Evolutionary conservation across 2,113 vertebrate species (phyloP).

Genomic region (Pterocles burchelli): DNA sequence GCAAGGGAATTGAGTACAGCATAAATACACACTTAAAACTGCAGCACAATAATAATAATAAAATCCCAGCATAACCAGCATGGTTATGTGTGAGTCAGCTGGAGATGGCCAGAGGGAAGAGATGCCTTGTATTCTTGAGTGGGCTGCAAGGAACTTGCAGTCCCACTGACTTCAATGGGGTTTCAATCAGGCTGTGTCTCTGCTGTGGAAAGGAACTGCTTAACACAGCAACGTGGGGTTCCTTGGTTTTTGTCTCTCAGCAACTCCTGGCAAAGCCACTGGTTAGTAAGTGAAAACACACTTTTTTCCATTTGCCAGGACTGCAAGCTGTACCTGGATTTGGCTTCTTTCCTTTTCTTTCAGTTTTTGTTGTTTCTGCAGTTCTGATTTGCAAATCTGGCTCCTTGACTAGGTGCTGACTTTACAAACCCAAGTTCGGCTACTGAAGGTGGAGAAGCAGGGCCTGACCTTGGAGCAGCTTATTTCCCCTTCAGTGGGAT

Average conservation of each 20-base stretch:
- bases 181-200: neutral
- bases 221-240: neutral
- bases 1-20: neutral
- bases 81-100: neutral
- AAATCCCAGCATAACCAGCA: neutral
- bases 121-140: neutral
- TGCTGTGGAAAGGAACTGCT: constrained; percentile 30
- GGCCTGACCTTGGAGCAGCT: neutral
- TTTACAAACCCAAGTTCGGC: neutral
- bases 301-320: neutral
- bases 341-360: neutral
- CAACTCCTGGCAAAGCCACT: constrained; percentile 15
- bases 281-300: constrained; percentile 49
- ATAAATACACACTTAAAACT: constrained; percentile 17
- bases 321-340: neutral
- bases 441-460: neutral
- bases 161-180: neutral
- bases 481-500: neutral
- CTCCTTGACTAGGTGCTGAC: neutral
- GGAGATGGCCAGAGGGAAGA: neutral
- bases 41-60: neutral
- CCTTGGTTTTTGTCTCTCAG: constrained; percentile 6
- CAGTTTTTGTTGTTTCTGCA: neutral
- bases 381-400: neutral
- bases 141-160: neutral